phyloP scores from a whole-genome alignment of 2,113 vertebrate genomes.

The Archocentrus centrarchus region DNA sequence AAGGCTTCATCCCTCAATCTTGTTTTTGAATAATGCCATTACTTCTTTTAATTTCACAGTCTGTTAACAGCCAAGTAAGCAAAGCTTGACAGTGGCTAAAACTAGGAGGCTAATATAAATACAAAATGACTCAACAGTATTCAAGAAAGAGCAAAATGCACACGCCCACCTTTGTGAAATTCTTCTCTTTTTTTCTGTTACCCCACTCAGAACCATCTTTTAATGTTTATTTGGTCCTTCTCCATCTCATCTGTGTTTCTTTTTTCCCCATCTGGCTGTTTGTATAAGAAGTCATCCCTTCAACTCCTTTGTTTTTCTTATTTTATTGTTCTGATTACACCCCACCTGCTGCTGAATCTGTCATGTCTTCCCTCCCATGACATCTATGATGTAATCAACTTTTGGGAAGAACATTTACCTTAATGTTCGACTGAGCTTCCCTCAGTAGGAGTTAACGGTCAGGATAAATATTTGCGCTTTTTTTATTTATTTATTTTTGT shows the following conservation, averaged over 20 bases:
- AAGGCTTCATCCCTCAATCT: constrained; percentile 27
- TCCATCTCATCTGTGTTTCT: constrained; percentile 35
- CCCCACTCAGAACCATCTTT: constrained; percentile 15
- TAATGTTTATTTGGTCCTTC: constrained; percentile 39
- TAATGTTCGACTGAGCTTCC: not conserved
- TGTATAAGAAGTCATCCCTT: constrained; percentile 41
- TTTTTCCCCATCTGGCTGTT: constrained; percentile 53
- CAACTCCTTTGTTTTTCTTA: constrained; percentile 38
- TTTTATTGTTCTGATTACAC: constrained; percentile 46
- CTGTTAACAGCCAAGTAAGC: constrained; percentile 47
- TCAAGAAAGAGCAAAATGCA: constrained; percentile 28
- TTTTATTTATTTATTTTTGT: not conserved
- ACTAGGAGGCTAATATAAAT: constrained; percentile 28
- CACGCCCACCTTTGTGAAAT: constrained; percentile 13
- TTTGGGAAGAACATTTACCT: not conserved
- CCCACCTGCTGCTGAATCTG: constrained; percentile 46
- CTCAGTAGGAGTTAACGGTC: not conserved
- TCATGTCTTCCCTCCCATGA: constrained; percentile 20
- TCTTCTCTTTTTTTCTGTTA: not conserved
- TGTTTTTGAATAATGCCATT: constrained; percentile 47
- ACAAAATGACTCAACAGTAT: constrained; percentile 36
- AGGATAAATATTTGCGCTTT: not conserved
- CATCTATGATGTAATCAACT: constrained; percentile 5
- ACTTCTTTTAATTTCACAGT: constrained; percentile 61
- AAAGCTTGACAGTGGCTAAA: constrained; percentile 30